Evolutionary conservation across 1,140 invertebrate species (phyloP).

Genomic region (Panagrolaimus sp.): DNA sequence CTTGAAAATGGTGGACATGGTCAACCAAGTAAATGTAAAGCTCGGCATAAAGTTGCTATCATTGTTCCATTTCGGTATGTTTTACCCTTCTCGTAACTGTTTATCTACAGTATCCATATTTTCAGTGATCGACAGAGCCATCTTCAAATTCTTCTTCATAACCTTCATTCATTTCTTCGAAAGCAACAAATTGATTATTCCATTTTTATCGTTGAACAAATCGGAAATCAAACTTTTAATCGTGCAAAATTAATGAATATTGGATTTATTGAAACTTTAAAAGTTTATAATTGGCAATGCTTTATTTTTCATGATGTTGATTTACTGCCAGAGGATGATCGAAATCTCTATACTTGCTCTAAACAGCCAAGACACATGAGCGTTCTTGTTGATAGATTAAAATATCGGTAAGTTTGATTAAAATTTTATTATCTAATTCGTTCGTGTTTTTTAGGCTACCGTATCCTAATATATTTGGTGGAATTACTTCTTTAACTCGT

Average conservation of each 20-base stretch:
- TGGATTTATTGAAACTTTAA: conserved; percentile 66
- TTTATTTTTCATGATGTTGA: conserved; percentile 88
- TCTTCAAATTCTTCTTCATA: conserved; percentile 55
- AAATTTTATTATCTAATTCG: conserved; percentile 20
- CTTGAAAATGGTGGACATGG: conserved; percentile 53
- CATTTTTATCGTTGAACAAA: conserved; percentile 85
- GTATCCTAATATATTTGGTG: conserved; percentile 65
- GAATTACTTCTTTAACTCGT: conserved; percentile 65
- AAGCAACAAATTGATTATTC: conserved; percentile 73
- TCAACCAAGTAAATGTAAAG: conserved; percentile 41
- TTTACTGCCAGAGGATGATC: conserved; percentile 77
- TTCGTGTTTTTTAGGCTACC: conserved; percentile 45
- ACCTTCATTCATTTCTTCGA: conserved; percentile 50
- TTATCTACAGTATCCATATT: not conserved
- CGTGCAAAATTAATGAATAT: conserved; percentile 86
- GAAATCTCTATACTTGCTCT: conserved; percentile 85
- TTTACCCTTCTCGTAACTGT: not conserved
- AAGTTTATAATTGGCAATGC: conserved; percentile 67
- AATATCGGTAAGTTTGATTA: conserved; percentile 72
- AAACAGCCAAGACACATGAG: conserved; percentile 77
- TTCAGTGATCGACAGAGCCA: conserved; percentile 44
- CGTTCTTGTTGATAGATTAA: conserved; percentile 81
- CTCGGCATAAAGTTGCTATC: conserved; percentile 50
- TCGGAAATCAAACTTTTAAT: conserved; percentile 69
- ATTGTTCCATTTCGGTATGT: conserved; percentile 27